Percentiles rank a stretch among this genome's conserved stretches.
Evolutionary conservation across 1,140 invertebrate genomes (phyloP).

Genomic region (Dreissena rostriformis): DNA sequence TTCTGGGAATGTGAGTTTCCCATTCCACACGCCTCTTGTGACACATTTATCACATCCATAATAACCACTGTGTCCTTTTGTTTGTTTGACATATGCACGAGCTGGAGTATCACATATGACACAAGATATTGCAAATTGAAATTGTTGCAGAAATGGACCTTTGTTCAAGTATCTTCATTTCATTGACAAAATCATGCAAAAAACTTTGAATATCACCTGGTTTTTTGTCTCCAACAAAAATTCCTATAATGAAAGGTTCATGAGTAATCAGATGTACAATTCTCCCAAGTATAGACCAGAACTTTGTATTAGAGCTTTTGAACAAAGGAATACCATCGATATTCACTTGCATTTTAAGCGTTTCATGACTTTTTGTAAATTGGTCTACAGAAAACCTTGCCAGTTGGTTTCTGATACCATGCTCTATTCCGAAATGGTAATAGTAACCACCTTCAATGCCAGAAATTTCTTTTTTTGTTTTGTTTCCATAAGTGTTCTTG

Average conservation of each 20-base stretch:
- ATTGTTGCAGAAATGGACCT: slow-evolving; percentile 7
- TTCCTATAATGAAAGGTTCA: slow-evolving; percentile 50
- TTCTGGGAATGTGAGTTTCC: slow-evolving; percentile 64
- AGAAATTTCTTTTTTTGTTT: neutral
- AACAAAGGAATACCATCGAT: slow-evolving; percentile 51
- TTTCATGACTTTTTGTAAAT: neutral
- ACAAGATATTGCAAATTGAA: neutral
- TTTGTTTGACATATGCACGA: slow-evolving; percentile 75
- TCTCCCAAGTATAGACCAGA: slow-evolving; percentile 33
- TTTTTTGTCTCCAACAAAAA: slow-evolving; percentile 42
- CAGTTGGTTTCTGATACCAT: too few species aligned
- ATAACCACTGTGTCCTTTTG: slow-evolving; percentile 77
- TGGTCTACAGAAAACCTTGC: too few species aligned
- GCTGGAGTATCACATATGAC: slow-evolving; percentile 80
- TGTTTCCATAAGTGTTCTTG: neutral
- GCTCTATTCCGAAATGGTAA: neutral
- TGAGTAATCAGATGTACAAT: neutral
- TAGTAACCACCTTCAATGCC: neutral
- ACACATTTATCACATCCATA: slow-evolving; percentile 77
- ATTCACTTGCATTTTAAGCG: slow-evolving; percentile 36
- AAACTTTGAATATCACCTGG: slow-evolving; percentile 15
- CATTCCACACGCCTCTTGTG: slow-evolving; percentile 46
- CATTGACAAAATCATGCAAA: slow-evolving; percentile 38
- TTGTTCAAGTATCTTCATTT: slow-evolving; percentile 29
- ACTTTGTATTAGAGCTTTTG: slow-evolving; percentile 13